These are phyloP conservation scores for Xenopus petersii DNA, from an alignment of 2,797 vertebrate species.

Conservation along the genomic window DNA sequence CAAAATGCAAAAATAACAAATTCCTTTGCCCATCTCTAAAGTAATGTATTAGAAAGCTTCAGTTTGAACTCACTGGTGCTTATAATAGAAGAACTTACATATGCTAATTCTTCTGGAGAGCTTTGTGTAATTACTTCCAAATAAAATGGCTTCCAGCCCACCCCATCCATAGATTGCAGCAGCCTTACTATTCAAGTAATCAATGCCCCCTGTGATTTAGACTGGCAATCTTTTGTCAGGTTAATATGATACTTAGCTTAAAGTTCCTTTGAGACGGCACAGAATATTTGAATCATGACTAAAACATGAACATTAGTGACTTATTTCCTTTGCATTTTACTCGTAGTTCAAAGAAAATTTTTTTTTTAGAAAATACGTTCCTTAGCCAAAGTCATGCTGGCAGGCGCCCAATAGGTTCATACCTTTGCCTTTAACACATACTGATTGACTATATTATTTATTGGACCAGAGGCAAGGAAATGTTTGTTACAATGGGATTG, in stretches of 20 bases:
- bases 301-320: slow-evolving; percentile 21
- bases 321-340: slow-evolving; percentile 27
- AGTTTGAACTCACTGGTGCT: too few species aligned
- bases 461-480: slow-evolving; percentile 5
- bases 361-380: slow-evolving; percentile 6
- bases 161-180: not conserved
- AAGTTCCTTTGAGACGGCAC: slow-evolving; percentile 9
- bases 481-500: slow-evolving; percentile 17
- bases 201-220: not conserved
- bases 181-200: slow-evolving; percentile 14
- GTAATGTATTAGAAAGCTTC: too few species aligned
- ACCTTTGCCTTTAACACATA: slow-evolving; percentile 14
- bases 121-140: too few species aligned
- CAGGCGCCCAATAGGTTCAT: slow-evolving; percentile 2
- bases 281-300: slow-evolving; percentile 20
- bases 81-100: too few species aligned
- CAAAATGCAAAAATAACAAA: too few species aligned
- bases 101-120: too few species aligned
- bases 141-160: too few species aligned
- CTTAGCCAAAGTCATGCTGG: slow-evolving; percentile 5
- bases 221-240: slow-evolving; percentile 21
- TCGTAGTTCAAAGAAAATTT: not conserved
- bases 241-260: slow-evolving; percentile 11
- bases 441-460: slow-evolving; percentile 10
- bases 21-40: too few species aligned